Base-by-base conservation (phyloP, 1,140 invertebrate genomes). In the Papilio dardanus region DNA sequence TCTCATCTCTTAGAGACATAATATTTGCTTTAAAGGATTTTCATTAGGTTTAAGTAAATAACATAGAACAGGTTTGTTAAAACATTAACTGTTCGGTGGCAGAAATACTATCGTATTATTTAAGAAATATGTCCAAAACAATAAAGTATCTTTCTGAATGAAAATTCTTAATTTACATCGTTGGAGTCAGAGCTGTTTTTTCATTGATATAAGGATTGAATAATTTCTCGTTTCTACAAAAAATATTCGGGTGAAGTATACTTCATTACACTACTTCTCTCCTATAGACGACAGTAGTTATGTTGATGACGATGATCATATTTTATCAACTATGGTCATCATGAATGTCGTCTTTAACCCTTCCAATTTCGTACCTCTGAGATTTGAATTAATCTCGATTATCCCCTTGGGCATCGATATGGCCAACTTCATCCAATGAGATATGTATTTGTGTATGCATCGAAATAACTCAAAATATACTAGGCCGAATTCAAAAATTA, bases 1-100 rank as follows among this genome's bases (percentile, higher is more conserved):
- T 67, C 31, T 67, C 65, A 35, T 35, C 65, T 33, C 33, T 67
- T 31, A n/a, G 21, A 66, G 62, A 66, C 19, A 30, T 33, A 33
- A 66, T 33, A 66, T 19, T 46, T 46, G 42, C 42, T 46, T 46
- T 46, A 7, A 46, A 46, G 42, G 1, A 16, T 46, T 46, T 19
- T 6, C n/a, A 46, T 19, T 46, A 46, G 42, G 16, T 46, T 46
- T 7, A 46, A 46, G 42, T 46, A 46, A 46, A 46, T 46, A 37
- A 37, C 35, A 7, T 16, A 6, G 6, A 46, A 46, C 4, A 46
- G 42, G 40, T 42, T 42, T 14, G 42, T 19, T 46, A 46, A 46
- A 46, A 46, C 42, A 46, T 46, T 6, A 46, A 46, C n/a, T 46
- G 16, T 46, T 19, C 42, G 5, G 42, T 46, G 42, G 42, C 42